A percentile compares a stretch with the other conserved stretches of the same genome.
These are phyloP conservation scores for Rhodophaea formosa DNA, from an alignment of 2,888 invertebrate species.

Conservation along the genomic window DNA sequence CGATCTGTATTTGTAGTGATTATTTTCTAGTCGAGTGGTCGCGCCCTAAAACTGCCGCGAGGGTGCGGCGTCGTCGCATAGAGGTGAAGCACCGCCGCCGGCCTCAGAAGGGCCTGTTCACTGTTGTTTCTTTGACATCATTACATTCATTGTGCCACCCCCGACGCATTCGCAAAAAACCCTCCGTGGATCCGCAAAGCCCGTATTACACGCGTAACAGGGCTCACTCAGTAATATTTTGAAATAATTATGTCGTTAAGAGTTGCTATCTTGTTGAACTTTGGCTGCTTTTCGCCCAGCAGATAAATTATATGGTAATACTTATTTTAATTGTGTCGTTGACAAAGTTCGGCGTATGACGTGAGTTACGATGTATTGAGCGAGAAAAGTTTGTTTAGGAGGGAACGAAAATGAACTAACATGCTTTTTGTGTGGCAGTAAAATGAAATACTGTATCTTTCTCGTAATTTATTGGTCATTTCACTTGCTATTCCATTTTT, in stretches of 20 bases:
- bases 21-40: conserved; percentile 71
- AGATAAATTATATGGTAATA: conserved; percentile 1
- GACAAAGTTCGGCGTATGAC: conserved; percentile 27
- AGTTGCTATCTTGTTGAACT: conserved; percentile 17
- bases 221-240: neutral
- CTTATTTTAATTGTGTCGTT: conserved; percentile 27
- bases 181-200: conserved; percentile 22
- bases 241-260: conserved; percentile 16
- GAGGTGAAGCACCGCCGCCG: conserved; percentile 35
- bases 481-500: neutral
- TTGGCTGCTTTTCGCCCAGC: conserved; percentile 1
- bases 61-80: conserved; percentile 65
- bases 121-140: conserved; percentile 54
- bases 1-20: conserved; percentile 65
- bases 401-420: neutral
- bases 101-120: conserved; percentile 22
- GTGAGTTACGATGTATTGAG: conserved; percentile 22
- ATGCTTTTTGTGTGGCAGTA: neutral
- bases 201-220: conserved; percentile 8
- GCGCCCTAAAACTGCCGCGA: conserved; percentile 35
- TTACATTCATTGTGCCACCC: conserved; percentile 65
- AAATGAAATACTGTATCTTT: neutral
- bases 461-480: neutral
- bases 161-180: conserved; percentile 45
- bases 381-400: conserved; percentile 11